Evolutionary conservation across 2,888 invertebrate species (phyloP), one percentile per base, ranked within the genome.

Genomic region (Lumbricus terrestris): DNA sequence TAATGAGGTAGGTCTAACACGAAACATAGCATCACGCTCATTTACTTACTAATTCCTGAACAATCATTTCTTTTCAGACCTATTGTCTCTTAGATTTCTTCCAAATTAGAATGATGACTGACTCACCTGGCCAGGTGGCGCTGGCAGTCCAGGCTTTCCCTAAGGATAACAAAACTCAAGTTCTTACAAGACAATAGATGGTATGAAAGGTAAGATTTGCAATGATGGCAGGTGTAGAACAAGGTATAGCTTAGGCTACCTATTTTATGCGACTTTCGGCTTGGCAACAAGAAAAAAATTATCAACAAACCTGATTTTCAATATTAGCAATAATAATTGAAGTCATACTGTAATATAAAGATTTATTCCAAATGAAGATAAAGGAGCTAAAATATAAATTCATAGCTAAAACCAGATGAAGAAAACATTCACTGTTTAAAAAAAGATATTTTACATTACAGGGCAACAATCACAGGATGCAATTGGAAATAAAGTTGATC

Each of bases 71-170:
- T 54, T 23, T 69, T n/a, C 5, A 69, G 29, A 69, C 69, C 69
- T 69, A 69, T 29, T n/a, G 8, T n/a, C 69, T 69, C 0, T n/a
- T n/a, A 8, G n/a, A 69, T 69, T 69, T 69, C 69, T 69, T 69
- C n/a, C 29, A 69, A 69, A 69, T 69, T n/a, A n/a, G n/a, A n/a
- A n/a, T 3, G 69, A 11, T 69, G n/a, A n/a, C 16, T 85, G 8
- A 23, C 85, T 85, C n/a, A 85, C 85, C 85, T 85, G 85, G 6
- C 85, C 85, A 34, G 85, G 85, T 23, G 85, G 85, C 37, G 85
- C 85, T 85, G 85, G 85, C 35, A 85, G 37, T 2, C 85, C 85
- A 16, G 85, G 85, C 16, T 85, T 85, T 0, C 85, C 85, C 85
- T 85, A 33, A 35, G 29, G 2, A 85, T 18, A 85, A 85, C 20